Conservation (phyloP, 1,140 invertebrate genomes). For the Heliconius himera region DNA sequence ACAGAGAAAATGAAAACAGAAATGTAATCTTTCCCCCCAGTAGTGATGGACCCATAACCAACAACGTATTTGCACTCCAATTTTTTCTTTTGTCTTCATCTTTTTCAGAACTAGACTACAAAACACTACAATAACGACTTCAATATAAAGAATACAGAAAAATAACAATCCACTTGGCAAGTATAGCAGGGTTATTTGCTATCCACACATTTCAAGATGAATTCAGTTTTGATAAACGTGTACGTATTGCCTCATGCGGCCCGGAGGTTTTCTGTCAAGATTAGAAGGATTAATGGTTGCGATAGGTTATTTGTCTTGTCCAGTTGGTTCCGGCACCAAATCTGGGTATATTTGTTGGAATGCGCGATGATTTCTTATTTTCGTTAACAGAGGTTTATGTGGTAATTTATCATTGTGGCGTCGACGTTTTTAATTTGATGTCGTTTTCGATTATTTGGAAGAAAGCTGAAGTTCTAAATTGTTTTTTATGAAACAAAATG, state of each 20-base stretch:
- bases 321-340: conserved; percentile 45
- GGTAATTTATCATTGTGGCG: background rate
- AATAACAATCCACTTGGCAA: background rate
- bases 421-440: background rate
- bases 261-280: conserved; percentile 69
- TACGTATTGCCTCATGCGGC: conserved; percentile 41
- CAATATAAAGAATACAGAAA: background rate
- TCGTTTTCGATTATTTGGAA: too few species aligned
- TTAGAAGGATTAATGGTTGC: conserved; percentile 68
- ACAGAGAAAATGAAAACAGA: too few species aligned
- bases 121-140: too few species aligned
- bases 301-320: conserved; percentile 64
- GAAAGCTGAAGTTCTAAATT: too few species aligned
- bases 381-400: background rate
- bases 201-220: conserved; percentile 21
- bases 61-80: too few species aligned
- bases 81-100: too few species aligned
- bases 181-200: conserved; percentile 14
- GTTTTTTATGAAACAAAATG: too few species aligned
- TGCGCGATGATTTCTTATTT: conserved; percentile 4
- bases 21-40: too few species aligned
- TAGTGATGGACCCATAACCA: too few species aligned
- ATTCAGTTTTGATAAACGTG: conserved; percentile 60
- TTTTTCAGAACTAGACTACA: too few species aligned
- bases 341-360: conserved; percentile 25